These are phyloP conservation scores for Achatina immaculata DNA, from an alignment of 1,140 invertebrate genomes.

Conservation along the genomic window DNA sequence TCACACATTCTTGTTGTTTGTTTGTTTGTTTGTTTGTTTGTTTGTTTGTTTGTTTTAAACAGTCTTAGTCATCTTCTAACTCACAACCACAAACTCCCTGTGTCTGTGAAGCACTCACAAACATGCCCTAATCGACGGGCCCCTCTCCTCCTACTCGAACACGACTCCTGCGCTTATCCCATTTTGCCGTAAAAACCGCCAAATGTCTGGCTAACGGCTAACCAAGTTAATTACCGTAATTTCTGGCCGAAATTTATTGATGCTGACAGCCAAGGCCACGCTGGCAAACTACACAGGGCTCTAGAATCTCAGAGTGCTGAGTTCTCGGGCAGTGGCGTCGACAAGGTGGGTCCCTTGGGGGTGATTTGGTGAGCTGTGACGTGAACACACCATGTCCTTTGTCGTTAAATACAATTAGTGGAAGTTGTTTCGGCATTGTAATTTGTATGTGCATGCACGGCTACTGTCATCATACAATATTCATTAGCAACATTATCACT, in stretches of 20 bases:
- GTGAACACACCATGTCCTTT: background rate
- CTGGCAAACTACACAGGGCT: constrained; percentile 7
- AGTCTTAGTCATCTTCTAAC: too few relatives aligned
- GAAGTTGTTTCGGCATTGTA: background rate
- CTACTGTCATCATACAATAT: too few relatives aligned
- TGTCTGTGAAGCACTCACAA: background rate
- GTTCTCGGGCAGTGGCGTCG: background rate
- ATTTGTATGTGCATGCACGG: too few relatives aligned
- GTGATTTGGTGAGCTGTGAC: background rate
- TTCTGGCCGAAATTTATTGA: background rate
- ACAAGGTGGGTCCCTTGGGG: background rate
- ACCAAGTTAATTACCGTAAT: constrained; percentile 19
- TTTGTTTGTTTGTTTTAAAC: too few relatives aligned
- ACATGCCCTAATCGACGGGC: background rate
- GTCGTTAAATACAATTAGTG: background rate
- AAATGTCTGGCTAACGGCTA: constrained; percentile 5
- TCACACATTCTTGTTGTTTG: too few relatives aligned
- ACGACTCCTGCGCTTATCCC: background rate
- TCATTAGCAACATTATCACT: too few relatives aligned
- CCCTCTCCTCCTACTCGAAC: background rate
- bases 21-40: too few relatives aligned
- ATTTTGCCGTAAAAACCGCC: background rate
- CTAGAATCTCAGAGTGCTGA: background rate
- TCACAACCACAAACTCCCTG: constrained; percentile 2
- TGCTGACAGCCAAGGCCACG: constrained; percentile 4